Base-by-base conservation (phyloP, 1,140 invertebrate species). In the Artemia franciscana region DNA sequence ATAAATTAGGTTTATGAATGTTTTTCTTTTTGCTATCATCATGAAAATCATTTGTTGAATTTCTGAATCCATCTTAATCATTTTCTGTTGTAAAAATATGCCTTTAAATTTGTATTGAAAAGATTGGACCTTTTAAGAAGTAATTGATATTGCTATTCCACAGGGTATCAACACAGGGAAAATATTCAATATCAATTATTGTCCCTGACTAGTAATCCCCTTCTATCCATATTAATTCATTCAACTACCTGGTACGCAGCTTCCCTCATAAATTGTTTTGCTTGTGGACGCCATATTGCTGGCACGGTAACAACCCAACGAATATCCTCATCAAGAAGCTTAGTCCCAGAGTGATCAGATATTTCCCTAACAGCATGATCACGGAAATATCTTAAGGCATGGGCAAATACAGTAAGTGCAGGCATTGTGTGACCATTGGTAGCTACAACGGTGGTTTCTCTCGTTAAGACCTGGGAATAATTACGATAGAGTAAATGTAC, bases 291-390 rank as follows among this genome's bases (percentile, higher is more conserved):
- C 80, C 80, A 82, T 24, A 82, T 78, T 9, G 80, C 80, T 0
- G 80, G 80, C 2, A 82, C 80, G 1, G 79, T 81, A 39, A 82
- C 71, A 26, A 82, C 79, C 80, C 80, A 82, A 27, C 78, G 69
- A 4, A 82, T 73, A 65, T 79, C 77, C 65, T 78, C 75, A 62
- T 74, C 73, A 0, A 72, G 30, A 12, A 79, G 71, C 26, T 68
- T 69, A 4, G 70, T 71, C 4, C 72, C 76, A 5, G 73, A 72
- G 65, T 77, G 74, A 66, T 80, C 78, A 60, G 71, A 73, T 30
- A 82, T 69, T 66, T 82, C 79, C 61, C 73, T 68, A 15, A 79
- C 69, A 4, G 77, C 79, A 63, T 78, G 78, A 27, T 76, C 71
- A 60, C 74, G 75, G 67, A 82, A 78, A 67, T 79, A 79, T 4